Evolutionary conservation across 2,888 invertebrate genomes (phyloP).

Genomic region (Callosobruchus maculatus): DNA sequence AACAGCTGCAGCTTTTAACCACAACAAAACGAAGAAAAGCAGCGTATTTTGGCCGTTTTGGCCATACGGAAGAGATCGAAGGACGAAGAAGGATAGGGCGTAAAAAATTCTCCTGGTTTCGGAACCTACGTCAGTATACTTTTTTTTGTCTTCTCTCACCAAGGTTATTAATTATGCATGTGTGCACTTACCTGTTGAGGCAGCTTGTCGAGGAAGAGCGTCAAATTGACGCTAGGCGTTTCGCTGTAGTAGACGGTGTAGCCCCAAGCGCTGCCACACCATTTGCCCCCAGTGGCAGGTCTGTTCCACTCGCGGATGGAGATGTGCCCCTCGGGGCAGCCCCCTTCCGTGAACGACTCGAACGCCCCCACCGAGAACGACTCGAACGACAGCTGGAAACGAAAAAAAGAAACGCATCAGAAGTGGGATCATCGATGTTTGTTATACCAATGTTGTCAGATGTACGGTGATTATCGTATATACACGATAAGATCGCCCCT

Average conservation of each 20-base stretch:
- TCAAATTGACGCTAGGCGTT: constrained; percentile 73
- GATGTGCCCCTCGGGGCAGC: constrained; percentile 81
- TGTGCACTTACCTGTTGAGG: constrained; percentile 64
- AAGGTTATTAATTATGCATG: no score
- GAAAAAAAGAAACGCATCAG: neutral
- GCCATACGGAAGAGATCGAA: no score
- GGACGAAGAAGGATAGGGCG: no score
- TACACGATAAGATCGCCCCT: no score
- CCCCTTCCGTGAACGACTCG: constrained; percentile 71
- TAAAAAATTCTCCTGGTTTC: no score
- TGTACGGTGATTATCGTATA: no score
- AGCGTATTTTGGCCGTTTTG: no score
- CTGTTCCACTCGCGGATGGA: constrained; percentile 70
- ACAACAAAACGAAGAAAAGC: no score
- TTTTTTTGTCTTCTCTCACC: no score
- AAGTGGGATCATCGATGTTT: neutral
- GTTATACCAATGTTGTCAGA: no score
- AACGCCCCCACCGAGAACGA: constrained; percentile 80
- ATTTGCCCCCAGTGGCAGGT: constrained; percentile 70
- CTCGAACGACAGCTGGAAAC: constrained; percentile 75
- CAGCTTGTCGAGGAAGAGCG: constrained; percentile 64
- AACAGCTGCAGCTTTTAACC: no score
- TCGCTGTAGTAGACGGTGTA: constrained; percentile 84
- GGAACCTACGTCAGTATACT: no score
- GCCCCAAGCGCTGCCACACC: constrained; percentile 83